Evolutionary conservation across 2,888 invertebrate species (phyloP).

Genomic region (Apodemia hepburni): DNA sequence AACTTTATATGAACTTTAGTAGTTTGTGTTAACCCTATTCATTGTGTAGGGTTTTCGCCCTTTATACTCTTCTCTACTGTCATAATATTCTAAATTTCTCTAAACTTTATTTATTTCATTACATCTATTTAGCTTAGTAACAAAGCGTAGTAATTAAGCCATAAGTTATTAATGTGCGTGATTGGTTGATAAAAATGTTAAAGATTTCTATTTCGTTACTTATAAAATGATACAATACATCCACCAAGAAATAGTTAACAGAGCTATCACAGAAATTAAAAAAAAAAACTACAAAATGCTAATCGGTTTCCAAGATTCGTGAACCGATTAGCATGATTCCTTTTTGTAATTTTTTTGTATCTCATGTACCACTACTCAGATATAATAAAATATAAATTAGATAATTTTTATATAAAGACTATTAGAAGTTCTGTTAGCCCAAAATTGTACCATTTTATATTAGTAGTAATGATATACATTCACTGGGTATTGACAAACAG

Average conservation of each 20-base stretch:
- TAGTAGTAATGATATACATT: not conserved
- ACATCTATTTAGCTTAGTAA: not conserved
- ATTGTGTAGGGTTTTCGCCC: not conserved
- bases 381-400: too few species aligned
- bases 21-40: not conserved
- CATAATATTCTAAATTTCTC: not conserved
- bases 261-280: not conserved
- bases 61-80: not conserved
- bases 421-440: too few species aligned
- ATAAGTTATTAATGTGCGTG: not conserved
- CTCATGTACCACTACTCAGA: too few species aligned
- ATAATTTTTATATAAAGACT: too few species aligned
- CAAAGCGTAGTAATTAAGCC: not conserved
- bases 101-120: not conserved
- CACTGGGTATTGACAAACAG: not conserved
- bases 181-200: too few species aligned
- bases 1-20: not conserved
- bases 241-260: not conserved
- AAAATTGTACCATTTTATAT: not conserved
- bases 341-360: too few species aligned
- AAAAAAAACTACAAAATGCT: too few species aligned
- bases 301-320: too few species aligned
- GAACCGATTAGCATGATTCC: too few species aligned
- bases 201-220: too few species aligned
- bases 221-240: too few species aligned